Evolutionary conservation across 2,113 vertebrate genomes (phyloP).

Genomic region (Larimichthys crocea): DNA sequence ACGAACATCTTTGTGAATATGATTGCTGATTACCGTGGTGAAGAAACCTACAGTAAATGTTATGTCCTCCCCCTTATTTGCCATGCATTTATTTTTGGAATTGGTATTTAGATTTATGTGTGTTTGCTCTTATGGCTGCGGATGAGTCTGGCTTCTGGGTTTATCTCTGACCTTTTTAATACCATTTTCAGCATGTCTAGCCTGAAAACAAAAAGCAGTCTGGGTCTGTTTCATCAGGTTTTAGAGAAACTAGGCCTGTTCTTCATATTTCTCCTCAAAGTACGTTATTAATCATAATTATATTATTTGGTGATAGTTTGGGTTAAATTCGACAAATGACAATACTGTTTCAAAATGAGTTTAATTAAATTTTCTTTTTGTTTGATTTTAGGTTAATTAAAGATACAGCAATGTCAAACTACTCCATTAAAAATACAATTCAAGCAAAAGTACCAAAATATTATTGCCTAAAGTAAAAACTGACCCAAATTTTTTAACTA

Average conservation of each 20-base stretch:
- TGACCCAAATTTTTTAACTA: too few species aligned
- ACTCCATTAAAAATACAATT: too few species aligned
- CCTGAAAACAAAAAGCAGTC: conserved; percentile 12
- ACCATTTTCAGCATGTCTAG: conserved; percentile 15
- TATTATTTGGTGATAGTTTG: too few species aligned
- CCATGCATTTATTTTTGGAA: conserved; percentile 2
- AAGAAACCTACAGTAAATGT: not conserved
- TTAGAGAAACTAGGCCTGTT: not conserved
- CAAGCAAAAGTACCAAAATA: too few species aligned
- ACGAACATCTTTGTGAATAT: not conserved
- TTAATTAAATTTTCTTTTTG: too few species aligned
- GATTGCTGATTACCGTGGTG: not conserved
- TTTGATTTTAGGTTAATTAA: too few species aligned
- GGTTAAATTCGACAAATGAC: too few species aligned
- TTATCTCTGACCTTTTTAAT: conserved; percentile 37
- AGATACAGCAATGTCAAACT: too few species aligned
- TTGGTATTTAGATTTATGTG: conserved; percentile 9
- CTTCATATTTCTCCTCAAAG: too few species aligned
- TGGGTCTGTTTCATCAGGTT: not conserved
- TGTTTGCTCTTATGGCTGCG: not conserved
- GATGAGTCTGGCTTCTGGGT: conserved; percentile 5
- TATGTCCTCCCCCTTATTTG: conserved; percentile 11
- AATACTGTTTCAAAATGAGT: too few species aligned
- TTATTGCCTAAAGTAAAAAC: too few species aligned
- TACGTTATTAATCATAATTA: too few species aligned